Evolutionary conservation across 2,797 vertebrate species (phyloP).

Genomic region (Onychomys arenicola): DNA sequence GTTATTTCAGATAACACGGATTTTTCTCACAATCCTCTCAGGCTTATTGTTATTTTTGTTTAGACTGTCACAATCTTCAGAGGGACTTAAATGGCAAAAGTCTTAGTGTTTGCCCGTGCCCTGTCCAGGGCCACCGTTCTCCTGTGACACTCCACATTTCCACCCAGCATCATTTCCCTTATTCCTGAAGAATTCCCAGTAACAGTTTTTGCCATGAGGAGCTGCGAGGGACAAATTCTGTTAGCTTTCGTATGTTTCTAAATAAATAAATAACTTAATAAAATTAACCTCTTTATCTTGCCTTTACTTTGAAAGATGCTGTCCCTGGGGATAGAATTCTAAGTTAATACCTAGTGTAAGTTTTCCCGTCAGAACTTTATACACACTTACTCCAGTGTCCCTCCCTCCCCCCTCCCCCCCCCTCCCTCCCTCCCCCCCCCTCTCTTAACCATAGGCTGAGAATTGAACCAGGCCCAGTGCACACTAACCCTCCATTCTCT

Average conservation of each 20-base stretch:
- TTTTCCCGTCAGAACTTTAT: not conserved
- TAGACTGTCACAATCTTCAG: not conserved
- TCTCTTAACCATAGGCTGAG: not conserved
- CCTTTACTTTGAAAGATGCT: conserved; percentile 31
- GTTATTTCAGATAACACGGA: not conserved
- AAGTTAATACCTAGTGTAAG: not conserved
- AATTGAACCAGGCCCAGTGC: not conserved
- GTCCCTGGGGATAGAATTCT: not conserved
- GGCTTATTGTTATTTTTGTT: conserved; percentile 22
- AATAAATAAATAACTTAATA: not conserved
- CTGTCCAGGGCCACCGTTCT: not conserved
- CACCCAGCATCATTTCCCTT: not conserved
- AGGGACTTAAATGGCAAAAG: not conserved
- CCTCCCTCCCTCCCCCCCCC: too few relatives aligned
- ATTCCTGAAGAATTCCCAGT: not conserved
- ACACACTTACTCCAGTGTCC: not conserved
- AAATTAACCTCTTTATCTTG: not conserved
- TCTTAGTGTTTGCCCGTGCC: not conserved
- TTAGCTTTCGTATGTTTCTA: not conserved
- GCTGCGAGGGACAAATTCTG: not conserved
- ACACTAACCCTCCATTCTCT: not conserved
- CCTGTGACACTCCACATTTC: not conserved
- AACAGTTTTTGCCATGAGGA: not conserved
- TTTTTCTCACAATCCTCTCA: not conserved
- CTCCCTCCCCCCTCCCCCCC: too few relatives aligned